Evolutionary conservation across 2,113 vertebrate genomes (phyloP).

Genomic region (Toxostoma redivivum): DNA sequence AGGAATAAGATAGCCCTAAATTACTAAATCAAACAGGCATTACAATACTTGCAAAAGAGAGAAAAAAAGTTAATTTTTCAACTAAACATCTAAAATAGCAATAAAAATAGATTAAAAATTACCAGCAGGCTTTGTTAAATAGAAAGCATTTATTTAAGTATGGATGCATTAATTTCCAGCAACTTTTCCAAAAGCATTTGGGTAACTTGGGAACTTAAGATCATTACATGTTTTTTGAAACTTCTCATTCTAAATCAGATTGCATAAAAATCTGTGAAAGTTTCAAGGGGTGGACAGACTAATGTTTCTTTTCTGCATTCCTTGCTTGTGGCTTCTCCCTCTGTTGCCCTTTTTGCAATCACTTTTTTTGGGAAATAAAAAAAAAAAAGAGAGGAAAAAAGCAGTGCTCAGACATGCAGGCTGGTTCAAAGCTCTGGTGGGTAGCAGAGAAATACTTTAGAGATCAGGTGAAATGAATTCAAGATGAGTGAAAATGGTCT

Average conservation of each 20-base stretch:
- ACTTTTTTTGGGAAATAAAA: not conserved
- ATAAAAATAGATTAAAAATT: not conserved
- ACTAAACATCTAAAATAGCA: not conserved
- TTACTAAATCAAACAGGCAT: not conserved
- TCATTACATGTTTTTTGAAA: not conserved
- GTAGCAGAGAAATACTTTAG: slow-evolving; percentile 18
- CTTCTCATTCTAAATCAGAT: not conserved
- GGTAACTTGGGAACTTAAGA: not conserved
- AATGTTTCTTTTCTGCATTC: not conserved
- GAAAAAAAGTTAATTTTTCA: not conserved
- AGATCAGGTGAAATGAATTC: slow-evolving; percentile 58
- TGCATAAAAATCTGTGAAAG: not conserved
- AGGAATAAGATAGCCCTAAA: not conserved
- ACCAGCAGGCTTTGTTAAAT: not conserved
- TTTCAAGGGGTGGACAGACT: not conserved
- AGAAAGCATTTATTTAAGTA: not conserved
- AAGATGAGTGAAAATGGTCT: slow-evolving; percentile 52
- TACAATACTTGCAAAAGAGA: not conserved
- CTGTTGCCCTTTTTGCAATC: not conserved
- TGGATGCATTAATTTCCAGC: not conserved
- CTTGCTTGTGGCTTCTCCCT: not conserved
- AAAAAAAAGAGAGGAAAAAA: not conserved
- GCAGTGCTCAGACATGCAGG: not conserved
- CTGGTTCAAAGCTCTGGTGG: slow-evolving; percentile 9
- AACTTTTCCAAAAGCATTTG: not conserved